Conservation (phyloP, 2,113 vertebrate species). For the Perognathus longimembris region DNA sequence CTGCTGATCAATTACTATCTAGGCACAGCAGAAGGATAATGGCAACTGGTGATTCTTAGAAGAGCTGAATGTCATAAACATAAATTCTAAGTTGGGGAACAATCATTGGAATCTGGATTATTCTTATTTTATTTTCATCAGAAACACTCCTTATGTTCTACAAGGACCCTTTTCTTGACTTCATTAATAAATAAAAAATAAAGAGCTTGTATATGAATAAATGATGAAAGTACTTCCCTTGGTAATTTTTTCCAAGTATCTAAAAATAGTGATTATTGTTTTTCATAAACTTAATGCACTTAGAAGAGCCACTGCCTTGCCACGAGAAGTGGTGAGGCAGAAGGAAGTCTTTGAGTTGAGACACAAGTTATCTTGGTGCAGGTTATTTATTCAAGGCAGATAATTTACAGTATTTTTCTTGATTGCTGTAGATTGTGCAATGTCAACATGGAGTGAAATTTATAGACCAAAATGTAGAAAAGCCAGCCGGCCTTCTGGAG, state of each 20-base stretch:
- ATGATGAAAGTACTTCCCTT: constrained; percentile 68
- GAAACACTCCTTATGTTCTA: constrained; percentile 43
- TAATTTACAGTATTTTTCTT: constrained; percentile 64
- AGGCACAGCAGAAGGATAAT: not conserved
- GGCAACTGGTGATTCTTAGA: not conserved
- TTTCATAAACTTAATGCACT: constrained; percentile 62
- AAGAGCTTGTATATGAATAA: constrained; percentile 77
- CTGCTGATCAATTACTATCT: not conserved
- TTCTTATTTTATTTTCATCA: constrained; percentile 72
- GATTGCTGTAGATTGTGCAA: constrained; percentile 23
- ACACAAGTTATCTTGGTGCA: not conserved
- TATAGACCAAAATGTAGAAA: constrained; percentile 20
- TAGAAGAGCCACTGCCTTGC: not conserved
- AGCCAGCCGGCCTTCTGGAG: constrained; percentile 55
- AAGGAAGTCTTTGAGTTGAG: not conserved
- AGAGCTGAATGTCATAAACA: not conserved
- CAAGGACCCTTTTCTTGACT: constrained; percentile 68
- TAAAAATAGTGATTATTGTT: constrained; percentile 68
- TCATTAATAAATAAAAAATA: constrained; percentile 83
- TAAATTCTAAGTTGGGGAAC: constrained; percentile 13
- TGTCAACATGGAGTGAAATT: constrained; percentile 55
- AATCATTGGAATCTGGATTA: not conserved
- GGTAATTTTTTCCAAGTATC: constrained; percentile 71
- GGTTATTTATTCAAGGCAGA: not conserved
- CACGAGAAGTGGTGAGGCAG: not conserved